A percentile compares a stretch with the other conserved stretches of the same genome.
Evolutionary conservation across 2,797 vertebrate genomes (phyloP).

Genomic region (Vespertilio murinus): DNA sequence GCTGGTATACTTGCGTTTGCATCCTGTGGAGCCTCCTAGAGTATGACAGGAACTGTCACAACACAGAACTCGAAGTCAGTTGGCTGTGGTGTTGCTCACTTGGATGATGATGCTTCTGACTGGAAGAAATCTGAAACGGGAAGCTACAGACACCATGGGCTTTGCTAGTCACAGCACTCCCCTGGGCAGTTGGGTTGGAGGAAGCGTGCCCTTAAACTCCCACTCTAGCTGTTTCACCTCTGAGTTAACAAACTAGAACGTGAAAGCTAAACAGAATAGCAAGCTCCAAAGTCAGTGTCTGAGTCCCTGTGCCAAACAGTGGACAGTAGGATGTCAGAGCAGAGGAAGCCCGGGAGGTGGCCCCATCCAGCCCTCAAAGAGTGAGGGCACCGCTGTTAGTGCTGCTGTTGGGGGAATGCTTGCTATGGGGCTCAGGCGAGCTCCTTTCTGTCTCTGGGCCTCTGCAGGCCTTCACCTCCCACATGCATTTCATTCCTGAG

Average conservation of each 20-base stretch:
- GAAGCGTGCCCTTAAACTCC: rapidly evolving
- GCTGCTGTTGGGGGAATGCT: not conserved
- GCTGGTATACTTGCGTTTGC: not conserved
- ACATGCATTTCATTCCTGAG: rapidly evolving
- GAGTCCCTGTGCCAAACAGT: not conserved
- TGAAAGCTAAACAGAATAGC: not conserved
- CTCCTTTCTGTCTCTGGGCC: not conserved
- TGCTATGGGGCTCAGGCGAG: rapidly evolving
- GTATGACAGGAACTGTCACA: not conserved
- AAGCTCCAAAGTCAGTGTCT: not conserved
- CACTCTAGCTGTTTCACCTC: not conserved
- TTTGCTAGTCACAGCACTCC: rapidly evolving
- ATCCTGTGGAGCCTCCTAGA: not conserved
- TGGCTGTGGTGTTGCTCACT: not conserved
- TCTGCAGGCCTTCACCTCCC: not conserved
- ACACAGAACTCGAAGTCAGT: not conserved
- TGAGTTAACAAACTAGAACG: not conserved
- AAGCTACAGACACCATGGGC: not conserved
- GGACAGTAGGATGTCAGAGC: not conserved
- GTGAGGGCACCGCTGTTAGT: too few species aligned
- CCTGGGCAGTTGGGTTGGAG: rapidly evolving
- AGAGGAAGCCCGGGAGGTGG: not conserved
- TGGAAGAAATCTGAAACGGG: not conserved
- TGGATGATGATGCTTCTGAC: not conserved
- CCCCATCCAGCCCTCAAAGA: rapidly evolving